Base-by-base conservation (phyloP, 2,797 vertebrate genomes). In the Eptatretus atami region DNA sequence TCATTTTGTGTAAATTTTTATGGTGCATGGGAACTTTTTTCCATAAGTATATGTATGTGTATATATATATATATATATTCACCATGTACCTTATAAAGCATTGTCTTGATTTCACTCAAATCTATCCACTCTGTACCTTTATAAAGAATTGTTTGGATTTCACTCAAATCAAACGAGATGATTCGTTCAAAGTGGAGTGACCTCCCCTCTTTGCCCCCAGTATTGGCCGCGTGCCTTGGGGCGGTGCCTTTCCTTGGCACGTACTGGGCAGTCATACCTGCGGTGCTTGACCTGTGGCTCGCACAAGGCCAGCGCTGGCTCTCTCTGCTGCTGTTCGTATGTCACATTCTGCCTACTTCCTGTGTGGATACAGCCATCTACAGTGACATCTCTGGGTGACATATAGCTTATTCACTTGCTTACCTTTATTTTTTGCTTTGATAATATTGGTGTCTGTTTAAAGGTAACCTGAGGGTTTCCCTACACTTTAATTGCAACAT, bases 311-410 rank as follows among this genome's bases (percentile, higher is more conserved):
- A 83, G 70, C 83, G 86, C 2, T 82, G 83, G 68, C 88, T 83
- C 76, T 86, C 92, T 11, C 54, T 87, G 69, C 73, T 98, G 66
- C 81, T 98, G 67, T 76, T 98, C 65, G 66, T 90, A 71, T 88
- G 79, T 73, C 92, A 98, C 69, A 79, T 98, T 66, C 77, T 98
- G 67, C 92, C 92, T 13, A 98, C 90, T 0, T 98, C 95, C 70
- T 98, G 85, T 66, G 90, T 98, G 57, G 92, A 98, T 68, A 96
- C 92, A 14, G 90, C 92, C 13, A 98, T 98, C 73, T 98, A 98
- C 74, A 93, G 85, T 0, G 92, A 98, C 72, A 98, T 98, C 74
- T 96, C 92, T 9, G 92, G 92, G 92, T 98, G 70, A 78, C 77
- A 76, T 67, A 63, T 5, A n/a, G 57, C 31, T 44, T 44, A 8